Evolutionary conservation across 2,797 vertebrate species (phyloP).

Genomic region (Peromyscus melanophrys): DNA sequence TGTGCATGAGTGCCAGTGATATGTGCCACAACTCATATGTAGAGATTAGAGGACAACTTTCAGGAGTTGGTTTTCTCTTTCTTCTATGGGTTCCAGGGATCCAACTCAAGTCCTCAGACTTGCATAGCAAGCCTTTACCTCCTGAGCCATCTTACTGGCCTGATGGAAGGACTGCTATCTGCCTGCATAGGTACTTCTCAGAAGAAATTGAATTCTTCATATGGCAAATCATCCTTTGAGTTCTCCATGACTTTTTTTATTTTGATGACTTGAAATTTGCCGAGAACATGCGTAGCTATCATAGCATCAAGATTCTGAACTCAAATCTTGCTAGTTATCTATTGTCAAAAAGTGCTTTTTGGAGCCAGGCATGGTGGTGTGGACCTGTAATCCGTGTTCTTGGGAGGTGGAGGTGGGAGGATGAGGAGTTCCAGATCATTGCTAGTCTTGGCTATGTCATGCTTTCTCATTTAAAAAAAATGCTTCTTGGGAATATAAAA

Average conservation of each 20-base stretch:
- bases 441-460: neutral
- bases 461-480: neutral
- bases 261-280: neutral
- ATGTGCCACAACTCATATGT: neutral
- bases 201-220: neutral
- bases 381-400: no score
- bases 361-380: neutral
- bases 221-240: neutral
- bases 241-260: neutral
- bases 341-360: neutral
- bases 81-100: neutral
- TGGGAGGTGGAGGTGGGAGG: neutral
- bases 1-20: neutral
- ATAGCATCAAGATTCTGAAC: neutral
- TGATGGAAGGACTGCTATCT: neutral
- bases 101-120: neutral
- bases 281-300: neutral
- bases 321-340: conserved; percentile 1
- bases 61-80: neutral
- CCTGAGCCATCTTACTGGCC: neutral
- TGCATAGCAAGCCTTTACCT: neutral
- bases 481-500: neutral
- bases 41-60: neutral
- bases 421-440: neutral
- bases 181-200: neutral